Evolutionary conservation across 2,797 vertebrate species (phyloP).

Genomic region (Furcifer pardalis): DNA sequence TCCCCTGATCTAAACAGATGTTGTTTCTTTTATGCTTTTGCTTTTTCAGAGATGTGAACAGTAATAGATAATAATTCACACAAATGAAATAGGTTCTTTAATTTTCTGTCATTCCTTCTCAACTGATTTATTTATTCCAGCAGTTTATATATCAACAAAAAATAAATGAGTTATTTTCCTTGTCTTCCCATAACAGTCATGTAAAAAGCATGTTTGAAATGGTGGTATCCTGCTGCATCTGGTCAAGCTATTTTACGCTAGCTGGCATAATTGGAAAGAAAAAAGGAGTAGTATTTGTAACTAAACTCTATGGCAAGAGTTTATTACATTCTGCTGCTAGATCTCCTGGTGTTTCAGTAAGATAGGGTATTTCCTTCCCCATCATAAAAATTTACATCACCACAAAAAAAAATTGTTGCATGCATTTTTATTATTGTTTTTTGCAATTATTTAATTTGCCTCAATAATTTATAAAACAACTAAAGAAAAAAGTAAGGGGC

Average conservation of each 20-base stretch:
- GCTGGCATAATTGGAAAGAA: neutral
- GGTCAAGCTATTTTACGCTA: neutral
- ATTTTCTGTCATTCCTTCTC: neutral
- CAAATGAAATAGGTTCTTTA: conserved; percentile 22
- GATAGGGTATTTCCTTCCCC: neutral
- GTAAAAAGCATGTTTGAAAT: neutral
- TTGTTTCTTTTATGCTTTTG: neutral
- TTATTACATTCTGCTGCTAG: neutral
- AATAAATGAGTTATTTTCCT: neutral
- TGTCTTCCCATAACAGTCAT: neutral
- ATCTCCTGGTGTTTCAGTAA: neutral
- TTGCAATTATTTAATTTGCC: too few relatives aligned
- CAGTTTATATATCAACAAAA: neutral
- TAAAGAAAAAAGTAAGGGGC: too few relatives aligned
- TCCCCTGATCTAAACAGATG: neutral
- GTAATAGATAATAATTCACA: neutral
- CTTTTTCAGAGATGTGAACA: neutral
- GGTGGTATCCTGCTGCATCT: neutral
- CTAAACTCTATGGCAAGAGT: neutral
- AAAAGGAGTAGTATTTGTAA: neutral
- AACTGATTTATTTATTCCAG: conserved; percentile 36
- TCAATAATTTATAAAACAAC: too few relatives aligned
- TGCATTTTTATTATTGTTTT: too few relatives aligned
- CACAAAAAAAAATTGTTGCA: too few relatives aligned
- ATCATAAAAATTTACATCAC: too few relatives aligned